Evolutionary conservation across 2,797 vertebrate species (phyloP).

Genomic region (Pseudomugil gertrudae): DNA sequence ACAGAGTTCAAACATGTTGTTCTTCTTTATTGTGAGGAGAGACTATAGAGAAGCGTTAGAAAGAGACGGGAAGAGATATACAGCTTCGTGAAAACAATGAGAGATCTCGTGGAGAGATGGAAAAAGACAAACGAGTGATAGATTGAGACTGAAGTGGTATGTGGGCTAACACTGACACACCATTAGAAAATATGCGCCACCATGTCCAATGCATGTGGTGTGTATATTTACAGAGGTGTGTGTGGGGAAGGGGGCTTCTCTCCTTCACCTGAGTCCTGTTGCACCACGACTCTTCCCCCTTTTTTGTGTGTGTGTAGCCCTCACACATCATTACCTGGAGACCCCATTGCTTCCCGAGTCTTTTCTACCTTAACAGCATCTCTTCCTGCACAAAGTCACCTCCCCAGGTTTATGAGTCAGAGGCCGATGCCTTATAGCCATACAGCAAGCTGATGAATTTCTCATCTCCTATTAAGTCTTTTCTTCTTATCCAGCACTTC

Average conservation of each 20-base stretch:
- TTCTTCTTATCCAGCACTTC: constrained; percentile 30
- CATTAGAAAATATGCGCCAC: constrained; percentile 20
- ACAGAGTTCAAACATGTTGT: constrained; percentile 21
- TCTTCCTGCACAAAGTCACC: constrained; percentile 37
- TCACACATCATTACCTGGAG: constrained; percentile 70
- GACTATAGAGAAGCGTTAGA: constrained; percentile 11
- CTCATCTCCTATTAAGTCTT: constrained; percentile 43
- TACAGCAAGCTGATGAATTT: constrained; percentile 48
- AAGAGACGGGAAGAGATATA: constrained; percentile 28
- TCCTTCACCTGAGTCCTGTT: constrained; percentile 40
- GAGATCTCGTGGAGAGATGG: constrained; percentile 48
- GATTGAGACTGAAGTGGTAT: constrained; percentile 57
- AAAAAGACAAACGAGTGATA: constrained; percentile 41
- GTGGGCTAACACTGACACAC: constrained; percentile 63
- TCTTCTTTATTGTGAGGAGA: constrained; percentile 34
- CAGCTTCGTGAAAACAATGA: constrained; percentile 54
- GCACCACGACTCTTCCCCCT: constrained; percentile 37
- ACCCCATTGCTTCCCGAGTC: constrained; percentile 40
- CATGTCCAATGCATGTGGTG: constrained; percentile 16
- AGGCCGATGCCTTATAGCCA: constrained; percentile 59
- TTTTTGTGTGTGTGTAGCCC: constrained; percentile 53
- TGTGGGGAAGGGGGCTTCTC: constrained; percentile 19
- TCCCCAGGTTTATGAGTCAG: constrained; percentile 57
- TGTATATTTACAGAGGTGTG: no score
- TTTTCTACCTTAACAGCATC: constrained; percentile 47